Evolutionary conservation across 2,888 invertebrate species (phyloP).

Genomic region (Heteropelma amictum): DNA sequence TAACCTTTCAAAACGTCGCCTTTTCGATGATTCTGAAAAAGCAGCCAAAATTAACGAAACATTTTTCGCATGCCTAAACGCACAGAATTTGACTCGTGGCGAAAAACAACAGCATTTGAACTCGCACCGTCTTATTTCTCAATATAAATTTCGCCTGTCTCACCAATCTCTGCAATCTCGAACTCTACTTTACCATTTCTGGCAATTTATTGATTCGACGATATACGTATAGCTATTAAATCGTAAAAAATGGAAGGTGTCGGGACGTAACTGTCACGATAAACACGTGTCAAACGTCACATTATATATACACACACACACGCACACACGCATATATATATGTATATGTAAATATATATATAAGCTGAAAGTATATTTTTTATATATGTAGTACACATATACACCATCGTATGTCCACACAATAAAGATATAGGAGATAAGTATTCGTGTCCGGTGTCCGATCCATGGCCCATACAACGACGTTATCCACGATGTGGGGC

Average conservation of each 20-base stretch:
- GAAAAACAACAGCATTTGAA: neutral
- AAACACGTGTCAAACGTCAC: slow-evolving; percentile 75
- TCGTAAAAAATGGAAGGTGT: slow-evolving; percentile 57
- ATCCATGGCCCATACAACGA: slow-evolving; percentile 18
- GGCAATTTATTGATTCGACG: slow-evolving; percentile 12
- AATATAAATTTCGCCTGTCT: slow-evolving; percentile 3
- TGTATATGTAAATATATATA: slow-evolving; percentile 13
- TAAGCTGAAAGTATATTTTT: too few species aligned
- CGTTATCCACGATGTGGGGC: slow-evolving; percentile 70
- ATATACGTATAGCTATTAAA: slow-evolving; percentile 1
- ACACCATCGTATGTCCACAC: slow-evolving; percentile 1
- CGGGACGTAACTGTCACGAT: slow-evolving; percentile 68
- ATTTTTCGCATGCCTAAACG: neutral
- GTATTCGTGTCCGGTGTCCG: slow-evolving; percentile 51
- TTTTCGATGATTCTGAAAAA: too few species aligned
- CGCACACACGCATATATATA: slow-evolving; percentile 42
- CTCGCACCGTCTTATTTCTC: neutral
- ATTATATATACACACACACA: slow-evolving; percentile 64
- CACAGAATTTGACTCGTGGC: neutral
- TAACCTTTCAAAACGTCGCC: too few species aligned
- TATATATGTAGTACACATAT: too few species aligned
- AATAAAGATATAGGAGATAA: slow-evolving; percentile 13
- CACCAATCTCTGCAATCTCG: neutral
- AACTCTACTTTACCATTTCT: slow-evolving; percentile 13
- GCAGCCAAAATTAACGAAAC: too few species aligned